phyloP scores from a whole-genome alignment of 1,140 invertebrate genomes.

The Cryptotermes secundus region DNA sequence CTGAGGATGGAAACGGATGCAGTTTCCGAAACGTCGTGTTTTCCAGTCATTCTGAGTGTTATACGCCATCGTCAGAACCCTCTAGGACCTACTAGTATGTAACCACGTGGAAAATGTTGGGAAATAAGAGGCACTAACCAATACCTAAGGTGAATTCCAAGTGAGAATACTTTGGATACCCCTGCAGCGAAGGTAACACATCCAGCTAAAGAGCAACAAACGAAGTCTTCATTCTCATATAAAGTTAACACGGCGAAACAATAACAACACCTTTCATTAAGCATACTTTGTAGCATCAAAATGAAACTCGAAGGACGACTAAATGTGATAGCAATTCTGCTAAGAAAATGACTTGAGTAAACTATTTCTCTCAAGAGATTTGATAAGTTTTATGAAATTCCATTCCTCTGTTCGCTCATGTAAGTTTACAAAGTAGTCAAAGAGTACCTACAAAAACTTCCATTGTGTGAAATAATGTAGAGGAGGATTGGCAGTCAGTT shows the following conservation, averaged over 20 bases:
- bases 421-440: background rate
- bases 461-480: background rate
- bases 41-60: too few species aligned
- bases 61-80: too few species aligned
- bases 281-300: constrained; percentile 12
- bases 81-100: too few species aligned
- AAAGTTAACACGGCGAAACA: background rate
- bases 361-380: constrained; percentile 17
- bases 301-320: background rate
- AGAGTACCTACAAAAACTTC: background rate
- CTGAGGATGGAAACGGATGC: too few species aligned
- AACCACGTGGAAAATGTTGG: too few species aligned
- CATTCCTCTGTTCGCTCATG: background rate
- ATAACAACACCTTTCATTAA: background rate
- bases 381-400: background rate
- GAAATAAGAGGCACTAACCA: too few species aligned
- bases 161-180: background rate
- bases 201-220: background rate
- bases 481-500: background rate
- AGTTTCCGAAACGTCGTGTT: too few species aligned
- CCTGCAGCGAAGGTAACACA: background rate
- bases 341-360: constrained; percentile 18
- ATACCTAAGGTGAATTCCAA: too few species aligned
- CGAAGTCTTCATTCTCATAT: background rate
- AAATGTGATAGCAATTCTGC: constrained; percentile 4